Conservation (phyloP, 2,113 vertebrate species). For the Dunckerocampus dactyliophorus region DNA sequence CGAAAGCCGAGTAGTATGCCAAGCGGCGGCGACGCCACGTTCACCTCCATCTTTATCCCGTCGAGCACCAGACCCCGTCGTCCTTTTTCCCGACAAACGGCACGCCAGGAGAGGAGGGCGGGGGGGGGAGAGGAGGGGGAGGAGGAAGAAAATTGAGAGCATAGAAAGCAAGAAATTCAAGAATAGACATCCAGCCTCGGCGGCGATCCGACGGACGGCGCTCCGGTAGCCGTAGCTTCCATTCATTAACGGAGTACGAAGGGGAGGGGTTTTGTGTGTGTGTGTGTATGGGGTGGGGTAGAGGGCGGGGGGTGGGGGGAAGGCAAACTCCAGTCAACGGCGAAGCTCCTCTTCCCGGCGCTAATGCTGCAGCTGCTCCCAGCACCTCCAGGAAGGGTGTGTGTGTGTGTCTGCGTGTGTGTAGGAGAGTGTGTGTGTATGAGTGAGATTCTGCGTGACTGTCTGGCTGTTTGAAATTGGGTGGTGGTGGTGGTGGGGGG, state of each 20-base stretch:
- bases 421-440: conserved; percentile 31
- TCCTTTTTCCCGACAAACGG: conserved; percentile 63
- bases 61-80: conserved; percentile 68
- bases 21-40: conserved; percentile 57
- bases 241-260: conserved; percentile 60
- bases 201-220: conserved; percentile 55
- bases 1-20: conserved; percentile 55
- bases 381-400: conserved; percentile 77
- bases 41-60: conserved; percentile 69
- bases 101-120: conserved; percentile 55
- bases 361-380: conserved; percentile 76
- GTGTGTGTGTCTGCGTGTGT: conserved; percentile 66
- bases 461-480: conserved; percentile 69
- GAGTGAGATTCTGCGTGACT: conserved; percentile 68
- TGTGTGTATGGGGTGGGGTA: background rate
- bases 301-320: conserved; percentile 24
- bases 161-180: conserved; percentile 69
- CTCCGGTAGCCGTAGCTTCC: conserved; percentile 62
- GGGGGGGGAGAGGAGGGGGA: conserved; percentile 41
- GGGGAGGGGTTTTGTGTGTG: conserved; percentile 27
- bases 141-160: conserved; percentile 63
- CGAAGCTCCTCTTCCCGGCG: conserved; percentile 67
- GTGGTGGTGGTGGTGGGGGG: conserved; percentile 48
- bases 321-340: conserved; percentile 71
- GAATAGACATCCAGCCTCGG: conserved; percentile 68